Percentiles rank a stretch among this genome's conserved stretches.
Conservation (phyloP, 2,113 vertebrate species). For the Bolborhynchus lineola region DNA sequence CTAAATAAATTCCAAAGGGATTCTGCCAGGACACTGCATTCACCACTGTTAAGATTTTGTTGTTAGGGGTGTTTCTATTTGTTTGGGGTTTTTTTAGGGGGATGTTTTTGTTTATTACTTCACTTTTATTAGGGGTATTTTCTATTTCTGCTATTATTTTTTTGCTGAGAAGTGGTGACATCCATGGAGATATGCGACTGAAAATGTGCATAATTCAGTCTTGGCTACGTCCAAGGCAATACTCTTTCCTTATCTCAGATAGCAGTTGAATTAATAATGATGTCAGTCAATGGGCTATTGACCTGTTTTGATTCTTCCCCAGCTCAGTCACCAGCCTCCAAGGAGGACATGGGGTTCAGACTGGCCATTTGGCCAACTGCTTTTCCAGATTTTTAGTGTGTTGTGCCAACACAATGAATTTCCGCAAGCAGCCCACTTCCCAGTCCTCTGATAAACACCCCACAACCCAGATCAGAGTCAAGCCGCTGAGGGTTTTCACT, state of each 20-base stretch:
- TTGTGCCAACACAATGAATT: background rate
- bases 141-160: background rate
- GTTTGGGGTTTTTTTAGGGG: background rate
- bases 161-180: background rate
- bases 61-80: background rate
- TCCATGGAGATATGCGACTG: background rate
- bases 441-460: background rate
- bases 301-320: background rate
- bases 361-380: background rate
- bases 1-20: background rate
- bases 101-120: background rate
- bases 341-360: background rate
- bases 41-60: background rate
- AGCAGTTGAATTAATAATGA: background rate
- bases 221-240: background rate
- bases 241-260: background rate
- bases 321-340: background rate
- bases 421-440: background rate
- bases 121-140: background rate
- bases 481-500: background rate
- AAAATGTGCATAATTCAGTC: background rate
- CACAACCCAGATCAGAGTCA: background rate
- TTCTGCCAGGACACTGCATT: background rate
- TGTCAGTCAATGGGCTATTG: background rate
- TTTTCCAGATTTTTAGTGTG: background rate